Percentiles rank a stretch among this genome's conserved stretches.
Evolutionary conservation across 2,113 vertebrate genomes (phyloP).

Genomic region (Sminthopsis crassicaudata): DNA sequence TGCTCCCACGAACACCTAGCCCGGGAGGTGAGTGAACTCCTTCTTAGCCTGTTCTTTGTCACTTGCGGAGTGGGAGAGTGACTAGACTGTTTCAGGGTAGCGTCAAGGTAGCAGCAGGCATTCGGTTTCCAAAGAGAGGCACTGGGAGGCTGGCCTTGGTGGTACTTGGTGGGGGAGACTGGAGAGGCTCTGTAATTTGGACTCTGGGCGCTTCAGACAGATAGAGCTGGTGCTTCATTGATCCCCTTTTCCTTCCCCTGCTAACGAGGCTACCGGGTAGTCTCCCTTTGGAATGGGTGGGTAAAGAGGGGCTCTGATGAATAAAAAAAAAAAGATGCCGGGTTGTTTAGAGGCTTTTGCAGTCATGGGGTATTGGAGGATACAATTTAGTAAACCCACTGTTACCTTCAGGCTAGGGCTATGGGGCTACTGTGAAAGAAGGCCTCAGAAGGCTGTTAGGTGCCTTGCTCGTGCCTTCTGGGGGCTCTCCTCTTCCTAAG

Average conservation of each 20-base stretch:
- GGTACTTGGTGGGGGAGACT: background rate
- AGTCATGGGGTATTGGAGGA: background rate
- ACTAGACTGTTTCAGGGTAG: background rate
- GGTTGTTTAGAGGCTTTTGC: background rate
- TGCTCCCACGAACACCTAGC: background rate
- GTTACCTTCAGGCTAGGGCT: background rate
- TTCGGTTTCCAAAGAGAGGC: background rate
- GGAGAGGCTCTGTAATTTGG: background rate
- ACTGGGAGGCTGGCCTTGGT: background rate
- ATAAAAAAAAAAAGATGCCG: background rate
- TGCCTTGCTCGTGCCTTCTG: background rate
- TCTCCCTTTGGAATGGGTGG: background rate
- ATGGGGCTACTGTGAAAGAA: background rate
- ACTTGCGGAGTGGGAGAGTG: no score
- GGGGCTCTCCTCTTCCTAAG: background rate
- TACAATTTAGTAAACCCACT: background rate
- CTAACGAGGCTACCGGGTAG: background rate
- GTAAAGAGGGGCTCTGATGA: background rate
- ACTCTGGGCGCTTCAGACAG: background rate
- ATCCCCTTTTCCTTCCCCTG: no score
- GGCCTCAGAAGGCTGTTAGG: background rate
- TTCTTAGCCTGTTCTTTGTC: background rate
- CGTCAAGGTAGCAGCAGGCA: no score
- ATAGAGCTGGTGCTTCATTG: background rate
- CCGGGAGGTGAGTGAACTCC: background rate